Evolutionary conservation across 2,797 vertebrate genomes (phyloP).

Genomic region (Remorina albescens): DNA sequence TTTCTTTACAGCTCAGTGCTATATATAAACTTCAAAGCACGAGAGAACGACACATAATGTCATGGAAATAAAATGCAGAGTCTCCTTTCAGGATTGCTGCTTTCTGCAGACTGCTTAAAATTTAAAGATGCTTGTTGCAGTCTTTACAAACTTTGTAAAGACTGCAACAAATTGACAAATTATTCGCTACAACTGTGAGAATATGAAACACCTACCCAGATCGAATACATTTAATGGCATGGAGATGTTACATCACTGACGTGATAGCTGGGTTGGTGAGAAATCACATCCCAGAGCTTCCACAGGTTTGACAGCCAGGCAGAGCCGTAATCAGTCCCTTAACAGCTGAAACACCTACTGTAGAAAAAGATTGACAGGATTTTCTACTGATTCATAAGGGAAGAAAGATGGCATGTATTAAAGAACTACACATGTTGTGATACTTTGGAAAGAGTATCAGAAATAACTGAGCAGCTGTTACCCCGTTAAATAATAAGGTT

Average conservation of each 20-base stretch:
- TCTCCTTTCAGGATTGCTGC: conserved; percentile 51
- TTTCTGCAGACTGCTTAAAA: conserved; percentile 71
- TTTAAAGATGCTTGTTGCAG: conserved; percentile 70
- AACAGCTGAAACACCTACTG: conserved; percentile 43
- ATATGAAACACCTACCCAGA: conserved; percentile 57
- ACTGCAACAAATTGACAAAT: too few species aligned
- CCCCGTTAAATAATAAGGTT: too few species aligned
- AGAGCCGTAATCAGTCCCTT: conserved; percentile 55
- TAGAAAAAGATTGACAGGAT: conserved; percentile 48
- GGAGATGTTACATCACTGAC: conserved; percentile 33
- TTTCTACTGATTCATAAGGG: conserved; percentile 61
- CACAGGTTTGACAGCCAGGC: conserved; percentile 49
- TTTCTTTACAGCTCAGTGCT: conserved; percentile 34
- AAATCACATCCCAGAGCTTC: conserved; percentile 44
- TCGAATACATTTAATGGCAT: conserved; percentile 51
- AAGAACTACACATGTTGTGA: conserved; percentile 36
- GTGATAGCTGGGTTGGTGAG: conserved; percentile 57
- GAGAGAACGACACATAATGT: conserved; percentile 59
- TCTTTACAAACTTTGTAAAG: conserved; percentile 64
- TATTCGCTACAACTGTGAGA: conserved; percentile 52
- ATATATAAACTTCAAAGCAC: conserved; percentile 77
- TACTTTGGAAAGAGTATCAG: conserved; percentile 36
- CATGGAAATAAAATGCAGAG: conserved; percentile 74
- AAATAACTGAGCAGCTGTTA: neutral
- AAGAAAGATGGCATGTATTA: conserved; percentile 41